Evolutionary conservation across 2,113 vertebrate genomes (phyloP).

Genomic region (Danionella cerebrum): DNA sequence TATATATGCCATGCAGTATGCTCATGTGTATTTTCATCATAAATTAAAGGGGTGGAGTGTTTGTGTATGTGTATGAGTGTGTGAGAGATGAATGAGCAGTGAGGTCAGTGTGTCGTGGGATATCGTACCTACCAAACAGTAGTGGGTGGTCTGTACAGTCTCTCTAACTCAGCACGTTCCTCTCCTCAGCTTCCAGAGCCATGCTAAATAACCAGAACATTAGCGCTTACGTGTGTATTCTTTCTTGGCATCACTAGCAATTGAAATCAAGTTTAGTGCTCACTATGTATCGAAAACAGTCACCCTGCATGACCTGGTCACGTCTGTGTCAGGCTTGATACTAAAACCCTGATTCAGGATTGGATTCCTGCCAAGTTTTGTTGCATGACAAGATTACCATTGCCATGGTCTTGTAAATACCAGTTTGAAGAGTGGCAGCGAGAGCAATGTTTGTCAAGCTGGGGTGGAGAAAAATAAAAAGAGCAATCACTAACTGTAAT

Average conservation of each 20-base stretch:
- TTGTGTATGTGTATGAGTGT: not conserved
- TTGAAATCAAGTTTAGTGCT: slow-evolving; percentile 4
- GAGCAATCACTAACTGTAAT: not conserved
- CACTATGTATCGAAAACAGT: not conserved
- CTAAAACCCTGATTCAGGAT: slow-evolving; percentile 15
- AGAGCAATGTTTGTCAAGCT: slow-evolving; percentile 12
- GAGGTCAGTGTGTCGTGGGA: slow-evolving; percentile 29
- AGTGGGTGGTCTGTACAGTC: slow-evolving; percentile 24
- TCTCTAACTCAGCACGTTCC: not conserved
- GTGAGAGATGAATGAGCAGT: slow-evolving; percentile 15
- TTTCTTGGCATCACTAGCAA: slow-evolving; percentile 6
- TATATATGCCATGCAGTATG: not conserved
- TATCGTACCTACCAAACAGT: not conserved
- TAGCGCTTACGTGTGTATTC: not conserved
- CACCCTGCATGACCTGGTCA: not conserved
- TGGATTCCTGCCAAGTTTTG: slow-evolving; percentile 31
- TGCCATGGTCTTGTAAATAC: slow-evolving; percentile 28
- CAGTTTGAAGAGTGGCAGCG: slow-evolving; percentile 17
- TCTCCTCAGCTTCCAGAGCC: not conserved
- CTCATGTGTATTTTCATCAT: not conserved
- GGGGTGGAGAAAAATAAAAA: slow-evolving; percentile 19
- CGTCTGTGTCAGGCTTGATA: slow-evolving; percentile 1
- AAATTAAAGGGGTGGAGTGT: not conserved
- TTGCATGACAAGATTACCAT: slow-evolving; percentile 32
- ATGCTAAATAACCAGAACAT: slow-evolving; percentile 9